phyloP scores from a whole-genome alignment of 2,888 invertebrate species.

The Apeira syringaria region DNA sequence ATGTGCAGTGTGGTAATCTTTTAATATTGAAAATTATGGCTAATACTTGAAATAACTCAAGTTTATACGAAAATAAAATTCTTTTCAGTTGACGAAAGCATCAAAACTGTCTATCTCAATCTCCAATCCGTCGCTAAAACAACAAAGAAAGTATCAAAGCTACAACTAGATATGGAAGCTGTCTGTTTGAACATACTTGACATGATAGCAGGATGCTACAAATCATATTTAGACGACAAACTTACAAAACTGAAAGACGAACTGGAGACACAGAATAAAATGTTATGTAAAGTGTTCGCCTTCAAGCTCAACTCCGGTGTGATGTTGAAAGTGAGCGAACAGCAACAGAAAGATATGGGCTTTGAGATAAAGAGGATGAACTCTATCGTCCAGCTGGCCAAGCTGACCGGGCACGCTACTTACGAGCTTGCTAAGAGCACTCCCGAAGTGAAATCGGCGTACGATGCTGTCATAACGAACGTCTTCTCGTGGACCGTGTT shows the following conservation, averaged over 20 bases:
- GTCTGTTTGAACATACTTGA: slow-evolving; percentile 51
- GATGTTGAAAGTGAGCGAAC: slow-evolving; percentile 58
- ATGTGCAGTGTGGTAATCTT: no score
- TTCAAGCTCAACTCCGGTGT: slow-evolving; percentile 28
- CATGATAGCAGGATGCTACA: slow-evolving; percentile 47
- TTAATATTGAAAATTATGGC: no score
- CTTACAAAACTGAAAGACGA: slow-evolving; percentile 31
- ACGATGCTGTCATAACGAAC: slow-evolving; percentile 30
- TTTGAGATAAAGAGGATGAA: slow-evolving; percentile 61
- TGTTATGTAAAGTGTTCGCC: slow-evolving; percentile 43
- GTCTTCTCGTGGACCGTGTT: slow-evolving; percentile 46
- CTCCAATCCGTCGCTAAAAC: slow-evolving; percentile 24
- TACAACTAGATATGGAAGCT: slow-evolving; percentile 52
- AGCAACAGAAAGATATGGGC: slow-evolving; percentile 60
- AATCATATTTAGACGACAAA: slow-evolving; percentile 33
- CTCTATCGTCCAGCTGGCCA: slow-evolving; percentile 51
- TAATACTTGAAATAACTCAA: no score
- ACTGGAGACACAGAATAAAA: slow-evolving; percentile 36
- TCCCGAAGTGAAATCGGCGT: slow-evolving; percentile 33
- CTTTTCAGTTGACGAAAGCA: slow-evolving; percentile 32
- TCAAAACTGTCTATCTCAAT: slow-evolving; percentile 26
- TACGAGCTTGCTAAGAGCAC: slow-evolving; percentile 27
- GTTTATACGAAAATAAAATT: no score
- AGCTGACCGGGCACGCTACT: slow-evolving; percentile 36
- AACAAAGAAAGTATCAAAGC: slow-evolving; percentile 41